Percentiles rank a stretch among this genome's conserved stretches.
phyloP scores from a whole-genome alignment of 92 coral and sea anemone genomes.

The Scolanthus callimorphus region DNA sequence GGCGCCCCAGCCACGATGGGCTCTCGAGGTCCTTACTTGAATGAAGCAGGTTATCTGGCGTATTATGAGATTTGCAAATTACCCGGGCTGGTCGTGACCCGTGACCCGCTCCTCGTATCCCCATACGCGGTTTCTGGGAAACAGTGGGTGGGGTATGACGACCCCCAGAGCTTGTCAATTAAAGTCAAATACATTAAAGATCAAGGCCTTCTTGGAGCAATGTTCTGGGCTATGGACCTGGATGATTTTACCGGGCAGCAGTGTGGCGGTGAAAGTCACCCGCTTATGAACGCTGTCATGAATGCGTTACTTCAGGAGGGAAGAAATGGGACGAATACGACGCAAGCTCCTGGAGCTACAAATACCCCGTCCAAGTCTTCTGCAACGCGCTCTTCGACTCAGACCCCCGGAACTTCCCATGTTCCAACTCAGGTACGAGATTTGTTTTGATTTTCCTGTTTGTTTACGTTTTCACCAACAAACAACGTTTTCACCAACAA shows the following conservation, averaged over 20 bases:
- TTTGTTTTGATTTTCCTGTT: too few species aligned
- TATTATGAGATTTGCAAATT: conserved; percentile 83
- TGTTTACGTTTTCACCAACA: too few species aligned
- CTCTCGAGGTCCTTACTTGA: conserved; percentile 62
- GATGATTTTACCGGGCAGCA: conserved; percentile 38
- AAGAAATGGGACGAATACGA: not conserved
- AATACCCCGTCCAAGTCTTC: not conserved
- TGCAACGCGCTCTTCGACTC: not conserved
- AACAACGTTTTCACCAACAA: too few species aligned
- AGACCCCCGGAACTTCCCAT: not conserved
- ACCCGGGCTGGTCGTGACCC: conserved; percentile 34
- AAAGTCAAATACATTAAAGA: conserved; percentile 52
- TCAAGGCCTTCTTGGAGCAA: conserved; percentile 42
- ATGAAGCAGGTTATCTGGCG: conserved; percentile 73
- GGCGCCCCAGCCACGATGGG: conserved; percentile 65
- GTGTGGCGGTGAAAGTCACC: conserved; percentile 30
- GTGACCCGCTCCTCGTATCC: conserved; percentile 21
- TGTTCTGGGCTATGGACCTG: conserved; percentile 49
- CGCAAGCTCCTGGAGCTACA: not conserved
- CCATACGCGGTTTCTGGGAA: too few species aligned
- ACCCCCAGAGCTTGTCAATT: conserved; percentile 27
- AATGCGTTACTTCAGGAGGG: conserved; percentile 5
- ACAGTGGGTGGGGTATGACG: conserved; percentile 75
- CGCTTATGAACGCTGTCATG: conserved; percentile 17
- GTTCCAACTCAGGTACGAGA: not conserved